Evolutionary conservation across 2,888 invertebrate genomes (phyloP).

Genomic region (Coleophora deauratella): DNA sequence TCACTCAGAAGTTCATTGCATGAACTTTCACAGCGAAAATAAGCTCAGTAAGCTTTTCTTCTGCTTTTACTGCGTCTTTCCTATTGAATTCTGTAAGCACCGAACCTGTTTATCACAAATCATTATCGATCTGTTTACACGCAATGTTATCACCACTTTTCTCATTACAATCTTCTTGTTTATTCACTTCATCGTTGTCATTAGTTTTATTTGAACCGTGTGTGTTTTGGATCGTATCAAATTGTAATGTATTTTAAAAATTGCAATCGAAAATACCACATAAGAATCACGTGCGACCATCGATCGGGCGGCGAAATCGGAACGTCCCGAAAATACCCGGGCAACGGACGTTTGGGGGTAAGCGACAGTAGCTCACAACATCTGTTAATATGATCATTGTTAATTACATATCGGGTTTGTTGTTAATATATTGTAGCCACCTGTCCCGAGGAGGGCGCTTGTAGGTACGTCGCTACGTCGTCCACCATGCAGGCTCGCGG

Average conservation of each 20-base stretch:
- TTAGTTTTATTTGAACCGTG: not conserved
- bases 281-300: conserved; percentile 47
- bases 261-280: too few species aligned
- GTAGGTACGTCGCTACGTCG: conserved; percentile 95
- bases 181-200: not conserved
- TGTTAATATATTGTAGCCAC: conserved; percentile 78
- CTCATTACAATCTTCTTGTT: conserved; percentile 8
- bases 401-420: conserved; percentile 73
- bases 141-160: conserved; percentile 42
- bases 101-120: conserved; percentile 26
- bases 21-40: too few species aligned
- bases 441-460: conserved; percentile 97
- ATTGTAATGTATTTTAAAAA: too few species aligned
- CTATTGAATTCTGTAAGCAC: too few species aligned
- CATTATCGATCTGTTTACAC: conserved; percentile 67
- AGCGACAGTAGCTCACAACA: conserved; percentile 73
- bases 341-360: conserved; percentile 62
- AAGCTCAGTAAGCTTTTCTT: too few species aligned
- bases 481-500: conserved; percentile 97
- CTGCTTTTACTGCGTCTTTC: too few species aligned
- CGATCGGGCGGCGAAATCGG: conserved; percentile 49
- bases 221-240: too few species aligned
- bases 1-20: too few species aligned
- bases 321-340: conserved; percentile 69
- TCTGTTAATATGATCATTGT: conserved; percentile 75